Evolutionary conservation across 2,888 invertebrate genomes (phyloP).

Genomic region (Agrypnus murinus): DNA sequence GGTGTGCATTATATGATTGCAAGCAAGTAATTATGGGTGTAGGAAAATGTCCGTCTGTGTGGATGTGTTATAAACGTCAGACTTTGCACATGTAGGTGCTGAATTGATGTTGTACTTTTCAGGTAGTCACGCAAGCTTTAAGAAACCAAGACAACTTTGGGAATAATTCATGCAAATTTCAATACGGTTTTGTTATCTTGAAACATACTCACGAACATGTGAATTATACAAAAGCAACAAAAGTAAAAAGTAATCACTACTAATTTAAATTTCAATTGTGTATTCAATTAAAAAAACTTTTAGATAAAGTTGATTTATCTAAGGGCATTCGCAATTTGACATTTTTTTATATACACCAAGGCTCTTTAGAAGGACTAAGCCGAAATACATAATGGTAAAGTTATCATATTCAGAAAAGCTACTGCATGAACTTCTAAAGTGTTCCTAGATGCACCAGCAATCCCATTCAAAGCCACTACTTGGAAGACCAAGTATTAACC

Average conservation of each 20-base stretch:
- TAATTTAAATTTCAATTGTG: too few relatives aligned
- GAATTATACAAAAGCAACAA: constrained; percentile 11
- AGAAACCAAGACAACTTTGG: constrained; percentile 5
- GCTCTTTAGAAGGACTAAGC: not conserved
- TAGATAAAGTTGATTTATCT: too few relatives aligned
- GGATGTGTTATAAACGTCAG: constrained; percentile 36
- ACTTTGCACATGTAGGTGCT: constrained; percentile 35
- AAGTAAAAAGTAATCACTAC: not conserved
- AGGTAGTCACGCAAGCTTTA: constrained; percentile 39
- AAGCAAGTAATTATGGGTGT: constrained; percentile 41
- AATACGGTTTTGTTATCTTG: constrained; percentile 9
- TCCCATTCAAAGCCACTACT: constrained; percentile 12
- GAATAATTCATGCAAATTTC: constrained; percentile 33
- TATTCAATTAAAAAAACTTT: too few relatives aligned
- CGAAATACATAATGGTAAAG: not conserved
- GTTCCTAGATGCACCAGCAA: constrained; percentile 10
- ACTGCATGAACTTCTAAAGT: not conserved
- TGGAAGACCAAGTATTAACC: not conserved
- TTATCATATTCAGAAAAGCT: not conserved
- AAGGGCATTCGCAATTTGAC: too few relatives aligned
- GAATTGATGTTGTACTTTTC: constrained; percentile 41
- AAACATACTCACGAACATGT: constrained; percentile 4
- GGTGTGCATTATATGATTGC: constrained; percentile 43
- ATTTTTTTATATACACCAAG: too few relatives aligned
- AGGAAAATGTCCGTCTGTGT: constrained; percentile 35